Evolutionary conservation across 2,113 vertebrate genomes (phyloP).

Genomic region (Scophthalmus maximus): DNA sequence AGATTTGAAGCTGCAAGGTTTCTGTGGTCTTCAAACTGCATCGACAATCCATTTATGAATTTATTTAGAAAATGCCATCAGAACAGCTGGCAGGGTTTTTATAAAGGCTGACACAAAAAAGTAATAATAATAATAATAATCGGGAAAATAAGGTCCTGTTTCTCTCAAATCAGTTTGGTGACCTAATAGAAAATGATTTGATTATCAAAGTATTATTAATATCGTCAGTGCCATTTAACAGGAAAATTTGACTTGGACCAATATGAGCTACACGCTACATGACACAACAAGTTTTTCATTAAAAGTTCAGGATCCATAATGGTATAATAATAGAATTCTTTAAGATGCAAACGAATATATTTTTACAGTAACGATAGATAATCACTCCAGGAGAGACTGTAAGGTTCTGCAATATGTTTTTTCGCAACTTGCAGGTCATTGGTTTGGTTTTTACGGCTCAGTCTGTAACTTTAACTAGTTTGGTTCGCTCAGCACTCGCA

Average conservation of each 20-base stretch:
- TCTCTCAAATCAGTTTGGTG: not conserved
- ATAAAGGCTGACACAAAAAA: not conserved
- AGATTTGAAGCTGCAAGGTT: conserved; percentile 8
- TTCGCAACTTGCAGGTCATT: no score
- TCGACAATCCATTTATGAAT: not conserved
- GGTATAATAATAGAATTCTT: no score
- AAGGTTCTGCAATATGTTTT: no score
- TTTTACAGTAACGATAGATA: no score
- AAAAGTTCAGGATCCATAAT: no score
- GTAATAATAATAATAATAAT: not conserved
- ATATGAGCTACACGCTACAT: no score
- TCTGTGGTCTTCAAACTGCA: not conserved
- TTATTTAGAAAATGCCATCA: not conserved
- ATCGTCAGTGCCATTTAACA: not conserved
- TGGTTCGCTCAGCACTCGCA: not conserved
- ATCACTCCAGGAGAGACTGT: no score
- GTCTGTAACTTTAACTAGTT: not conserved
- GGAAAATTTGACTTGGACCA: not conserved
- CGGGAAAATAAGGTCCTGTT: not conserved
- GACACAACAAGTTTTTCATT: not conserved
- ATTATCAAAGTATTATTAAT: not conserved
- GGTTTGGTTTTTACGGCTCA: no score
- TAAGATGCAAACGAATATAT: no score
- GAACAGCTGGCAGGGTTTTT: not conserved
- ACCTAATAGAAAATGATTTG: not conserved